Base-by-base conservation (phyloP, 2,113 vertebrate species). In the Cynopterus brachyotis region DNA sequence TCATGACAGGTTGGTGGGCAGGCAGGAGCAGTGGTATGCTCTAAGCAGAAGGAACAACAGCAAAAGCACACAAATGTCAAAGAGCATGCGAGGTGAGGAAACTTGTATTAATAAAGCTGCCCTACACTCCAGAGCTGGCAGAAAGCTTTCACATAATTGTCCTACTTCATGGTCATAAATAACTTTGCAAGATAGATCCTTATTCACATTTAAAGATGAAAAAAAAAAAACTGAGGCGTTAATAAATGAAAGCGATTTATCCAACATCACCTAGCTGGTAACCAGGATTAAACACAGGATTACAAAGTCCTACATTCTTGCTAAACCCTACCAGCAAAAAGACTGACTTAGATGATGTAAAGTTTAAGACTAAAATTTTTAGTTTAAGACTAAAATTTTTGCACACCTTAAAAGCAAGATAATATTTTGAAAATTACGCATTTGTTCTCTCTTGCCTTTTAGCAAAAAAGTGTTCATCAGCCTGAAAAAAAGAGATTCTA, bases 1-100 rank as follows among this genome's bases (percentile, higher is more conserved):
- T 35, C 12, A 6, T 0, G 13, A 35, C 35, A 84, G 72, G 2
- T 35, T 2, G 3, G 11, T 7, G 20, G 30, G 37, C 5, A 13
- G 0, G 0, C 0, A 32, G 50, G 9, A 50, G 40, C 6, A 50
- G 30, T 0, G 1, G 22, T 1, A 17, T 1, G 6, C 22, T 60
- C 15, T 3, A 10, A 5, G 47, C 0, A 47, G 82, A 35, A 24
- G 28, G 70, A 42, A 28, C 45, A 50, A 9, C 1, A 64, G 45
- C 83, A 69, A 11, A 62, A 72, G 70, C 5, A 59, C 72, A 60
- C 26, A 50, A 24, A 66, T 12, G 13, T 13, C 32, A 67, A 73
- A 4, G 24, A 22, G 35, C 6, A 53, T 1, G 1, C 64, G 37
- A 72, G 64, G n/a, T 0, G 6, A 42, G 15, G 47, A 35, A 79